Base-by-base conservation (phyloP, 2,888 invertebrate species). In the Myathropa florea region DNA sequence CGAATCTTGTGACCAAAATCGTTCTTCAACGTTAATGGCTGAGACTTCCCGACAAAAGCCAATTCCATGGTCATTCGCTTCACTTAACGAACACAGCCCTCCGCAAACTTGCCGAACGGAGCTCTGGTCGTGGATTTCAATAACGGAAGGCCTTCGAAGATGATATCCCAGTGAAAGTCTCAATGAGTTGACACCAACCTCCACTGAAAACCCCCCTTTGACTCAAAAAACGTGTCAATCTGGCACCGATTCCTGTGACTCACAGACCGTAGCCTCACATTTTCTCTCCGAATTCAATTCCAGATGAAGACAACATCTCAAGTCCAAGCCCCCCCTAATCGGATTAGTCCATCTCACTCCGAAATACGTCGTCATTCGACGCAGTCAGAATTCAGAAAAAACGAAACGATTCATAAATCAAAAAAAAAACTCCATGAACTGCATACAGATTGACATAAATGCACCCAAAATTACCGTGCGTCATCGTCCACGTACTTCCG, bases 381-480 rank as follows among this genome's bases (percentile, higher is more conserved):
- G 18, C n/a, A 18, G 1, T 9, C 18, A n/a, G 46, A 6, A n/a
- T 14, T 4, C 14, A 46, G n/a, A 46, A 2, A 46, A 46, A 46
- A 18, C 46, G 6, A 4, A 46, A 46, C 18, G 46, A 18, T 18
- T 18, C 18, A 46, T 46, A 46, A 46, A 46, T 46, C 46, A 46
- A 46, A 46, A n/a, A n/a, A n/a, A n/a, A n/a, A n/a, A 4, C 2
- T 7, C 18, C 18, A 18, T 18, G 26, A 18, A 33, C 71, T 63
- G 75, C 72, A 72, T 78, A 46, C 77, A 55, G 55, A 46, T 46
- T 46, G 83, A 86, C 86, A 79, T 86, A 83, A 86, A 86, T 73
- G 78, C 86, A 83, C 86, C 86, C 60, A 83, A 86, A 85, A 18
- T 85, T 77, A 77, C 63, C 0, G 7, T n/a, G 14, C 18, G 46